Base-by-base conservation (phyloP, 2,888 invertebrate genomes). In the Mechanitis mazaeus region DNA sequence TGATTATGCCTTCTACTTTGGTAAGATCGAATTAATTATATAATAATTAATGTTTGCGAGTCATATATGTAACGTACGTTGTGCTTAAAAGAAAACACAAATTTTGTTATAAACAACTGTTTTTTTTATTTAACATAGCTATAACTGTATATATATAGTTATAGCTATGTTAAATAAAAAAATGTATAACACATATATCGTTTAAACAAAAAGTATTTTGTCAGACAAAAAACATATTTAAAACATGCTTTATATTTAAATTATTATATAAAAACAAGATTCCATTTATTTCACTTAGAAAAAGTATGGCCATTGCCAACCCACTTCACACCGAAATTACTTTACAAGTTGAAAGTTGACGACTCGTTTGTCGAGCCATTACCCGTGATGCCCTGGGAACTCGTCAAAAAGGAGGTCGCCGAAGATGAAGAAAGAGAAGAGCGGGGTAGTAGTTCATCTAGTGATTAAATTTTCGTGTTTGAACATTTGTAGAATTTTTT, bases 341-440 rank as follows among this genome's bases (percentile, higher is more conserved):
- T 90, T 3, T 90, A 83, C 72, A 90, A 89, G 73, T 68, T 90
- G 71, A 90, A 85, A 72, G 69, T 85, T 6, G 90, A 90, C 64
- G 88, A 88, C 64, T 80, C 86, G 0, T 90, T 90, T 65, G 90
- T 90, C 62, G 85, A 89, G 59, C 87, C 85, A 0, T 71, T 90
- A 28, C 90, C 90, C 0, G 80, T 87, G 28, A 89, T 89, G 90
- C 85, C 88, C 0, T 90, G 90, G 90, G 89, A 90, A 66, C 65
- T 79, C 33, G 79, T 78, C 6, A 80, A 83, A 66, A 80, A 83
- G 58, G 87, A 84, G 0, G 81, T 81, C 1, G 76, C 72, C 69
- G 83, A 61, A 58, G 70, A 69, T n/a, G 73, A 73, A 33, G 70
- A 70, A 54, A 65, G 68, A 50, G 79, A 83, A 33, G 82, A 83